Evolutionary conservation across 1,140 invertebrate genomes (phyloP), one percentile per base, ranked within the genome.

Genomic region (Neodiprion fabricii): DNA sequence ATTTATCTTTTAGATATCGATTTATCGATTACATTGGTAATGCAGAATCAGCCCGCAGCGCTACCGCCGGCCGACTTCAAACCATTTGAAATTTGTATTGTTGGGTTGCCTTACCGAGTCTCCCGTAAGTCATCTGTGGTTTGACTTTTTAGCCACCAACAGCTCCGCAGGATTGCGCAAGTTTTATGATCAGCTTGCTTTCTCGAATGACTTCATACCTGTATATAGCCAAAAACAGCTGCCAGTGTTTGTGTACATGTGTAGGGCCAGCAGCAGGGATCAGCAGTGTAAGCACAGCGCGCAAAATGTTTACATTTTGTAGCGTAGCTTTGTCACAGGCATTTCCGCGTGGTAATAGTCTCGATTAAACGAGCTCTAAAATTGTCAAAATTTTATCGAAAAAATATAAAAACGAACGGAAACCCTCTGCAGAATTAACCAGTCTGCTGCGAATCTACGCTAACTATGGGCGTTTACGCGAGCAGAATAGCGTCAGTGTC

Each of bases 401-500:
- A 17, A 10, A 47, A 3, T 47, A 40, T 14, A 68, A 68, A 71
- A 48, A 71, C 17, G 67, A 71, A 66, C 40, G 12, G 9, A 12
- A 3, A 28, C 23, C 23, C 73, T 40, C 28, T 40, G 2, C 28
- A 5, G 28, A 72, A 61, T 66, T n/a, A 12, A 40, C 28, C 28
- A 40, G 5, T 40, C 28, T 40, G 28, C 28, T 17, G 11, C 28
- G 28, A n/a, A n/a, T 70, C 68, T 28, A 12, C 68, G 23, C 12
- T 61, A 61, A 61, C n/a, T 14, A 88, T 88, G 87, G 87, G 87
- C 71, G 82, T 73, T 78, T 87, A 86, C 73, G 77, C 76, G 66
- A 89, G 86, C 74, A 86, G 78, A 78, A 80, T 89, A 50, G 81
- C 84, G 11, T 85, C 82, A n/a, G 81, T 83, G 76, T 87, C 87